Base-by-base conservation (phyloP, 2,888 invertebrate species). In the Cynaeus angustus region DNA sequence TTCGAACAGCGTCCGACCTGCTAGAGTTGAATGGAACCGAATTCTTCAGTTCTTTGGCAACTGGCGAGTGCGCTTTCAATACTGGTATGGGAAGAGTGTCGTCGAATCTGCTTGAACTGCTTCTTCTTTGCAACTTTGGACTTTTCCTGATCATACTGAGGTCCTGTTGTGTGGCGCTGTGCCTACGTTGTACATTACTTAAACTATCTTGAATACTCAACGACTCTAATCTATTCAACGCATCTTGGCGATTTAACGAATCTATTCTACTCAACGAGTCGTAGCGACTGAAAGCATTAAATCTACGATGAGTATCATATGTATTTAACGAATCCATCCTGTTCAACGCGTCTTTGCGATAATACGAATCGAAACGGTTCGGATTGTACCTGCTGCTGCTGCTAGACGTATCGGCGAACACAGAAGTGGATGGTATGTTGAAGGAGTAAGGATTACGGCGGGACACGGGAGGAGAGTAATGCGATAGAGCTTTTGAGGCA, bases 71-170 rank as follows among this genome's bases (percentile, higher is more conserved):
- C 62, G 84, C 91, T 71, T 90, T 87, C 67, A 91, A 80, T 14
- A 91, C 85, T 0, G 91, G 91, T 80, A 91, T 89, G 0, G 91
- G 90, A 33, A 91, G 82, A 41, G 86, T 83, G 79, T 85, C 88
- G 83, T 88, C 58, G 86, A 88, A 59, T 84, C 89, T 73, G 85
- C 88, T n/a, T 73, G 88, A 74, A 84, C 88, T 70, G 86, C 89
- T 69, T 84, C 89, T 16, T 84, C 88, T 7, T 78, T 88, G 66
- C 84, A 88, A 48, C 82, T 89, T 66, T 76, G 88, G 79, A 83
- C 88, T 79, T 85, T 87, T 33, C 84, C 88, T 72, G 83, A 87
- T 66, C 84, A 87, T 5, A 83, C 86, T 67, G 85, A 89, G 70
- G 86, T 89, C 84, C 86, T 89, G 82, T 83, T 89, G 71, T 81